These are phyloP conservation scores for Leptothorax acervorum DNA, from an alignment of 2,888 invertebrate species.

Conservation along the genomic window DNA sequence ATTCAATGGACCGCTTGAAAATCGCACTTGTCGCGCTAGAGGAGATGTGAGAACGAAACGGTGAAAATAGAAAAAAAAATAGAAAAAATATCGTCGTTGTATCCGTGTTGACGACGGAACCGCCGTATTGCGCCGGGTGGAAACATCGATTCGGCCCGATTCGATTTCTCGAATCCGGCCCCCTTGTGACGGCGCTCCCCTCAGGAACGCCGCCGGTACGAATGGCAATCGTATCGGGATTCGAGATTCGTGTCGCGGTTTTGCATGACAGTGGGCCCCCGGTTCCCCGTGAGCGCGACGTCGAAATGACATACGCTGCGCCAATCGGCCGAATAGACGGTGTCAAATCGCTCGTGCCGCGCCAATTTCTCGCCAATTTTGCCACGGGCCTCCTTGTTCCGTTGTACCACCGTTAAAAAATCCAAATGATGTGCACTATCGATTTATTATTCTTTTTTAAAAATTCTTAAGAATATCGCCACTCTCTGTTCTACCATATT, in stretches of 20 bases:
- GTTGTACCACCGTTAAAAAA: background rate
- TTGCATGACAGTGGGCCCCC: conserved; percentile 76
- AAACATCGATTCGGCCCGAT: conserved; percentile 73
- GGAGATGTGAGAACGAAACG: background rate
- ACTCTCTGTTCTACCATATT: background rate
- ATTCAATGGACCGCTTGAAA: conserved; percentile 19
- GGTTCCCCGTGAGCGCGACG: conserved; percentile 65
- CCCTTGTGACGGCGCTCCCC: conserved; percentile 32
- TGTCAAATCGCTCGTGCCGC: conserved; percentile 72
- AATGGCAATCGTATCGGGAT: conserved; percentile 76
- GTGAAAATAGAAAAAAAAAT: background rate
- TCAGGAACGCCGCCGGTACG: conserved; percentile 52
- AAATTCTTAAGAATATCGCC: background rate
- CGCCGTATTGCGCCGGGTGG: conserved; percentile 43
- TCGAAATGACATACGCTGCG: conserved; percentile 74
- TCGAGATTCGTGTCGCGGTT: conserved; percentile 77
- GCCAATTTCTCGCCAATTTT: conserved; percentile 72
- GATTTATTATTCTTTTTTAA: background rate
- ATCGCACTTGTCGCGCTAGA: conserved; percentile 12
- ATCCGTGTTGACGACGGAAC: conserved; percentile 52
- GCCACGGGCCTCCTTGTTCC: conserved; percentile 16
- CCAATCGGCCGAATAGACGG: conserved; percentile 71
- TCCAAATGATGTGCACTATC: background rate
- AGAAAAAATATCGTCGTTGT: conserved; percentile 40
- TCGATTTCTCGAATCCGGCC: conserved; percentile 62